Percentiles rank a stretch among this genome's conserved stretches.
These are phyloP conservation scores for Trichomalopsis sarcophagae DNA, from an alignment of 1,140 invertebrate species.

Conservation along the genomic window DNA sequence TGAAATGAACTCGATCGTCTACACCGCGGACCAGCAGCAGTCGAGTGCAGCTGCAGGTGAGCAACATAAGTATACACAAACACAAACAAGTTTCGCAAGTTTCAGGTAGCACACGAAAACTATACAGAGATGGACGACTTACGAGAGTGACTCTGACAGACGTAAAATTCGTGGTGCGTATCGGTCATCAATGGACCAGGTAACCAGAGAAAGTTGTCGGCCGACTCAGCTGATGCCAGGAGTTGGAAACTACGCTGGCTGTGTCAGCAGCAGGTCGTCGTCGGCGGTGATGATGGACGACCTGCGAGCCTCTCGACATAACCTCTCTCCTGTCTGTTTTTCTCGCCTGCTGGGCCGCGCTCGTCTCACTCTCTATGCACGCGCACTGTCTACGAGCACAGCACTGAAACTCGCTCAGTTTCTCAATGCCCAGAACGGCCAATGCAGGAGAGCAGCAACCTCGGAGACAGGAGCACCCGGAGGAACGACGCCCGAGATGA, in stretches of 20 bases:
- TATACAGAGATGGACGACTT: neutral
- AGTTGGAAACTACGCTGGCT: neutral
- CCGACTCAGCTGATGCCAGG: neutral
- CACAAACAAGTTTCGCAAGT: neutral
- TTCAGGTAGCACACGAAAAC: neutral
- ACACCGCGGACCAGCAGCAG: too few relatives aligned
- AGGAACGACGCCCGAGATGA: constrained; percentile 6
- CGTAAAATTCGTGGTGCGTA: neutral
- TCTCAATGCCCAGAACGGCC: neutral
- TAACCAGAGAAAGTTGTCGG: constrained; percentile 26
- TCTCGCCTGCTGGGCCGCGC: neutral
- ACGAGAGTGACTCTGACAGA: neutral
- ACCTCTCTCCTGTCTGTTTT: constrained; percentile 14
- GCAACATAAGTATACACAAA: neutral
- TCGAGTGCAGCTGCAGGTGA: neutral
- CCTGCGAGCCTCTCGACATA: constrained; percentile 17
- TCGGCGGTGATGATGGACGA: constrained; percentile 6
- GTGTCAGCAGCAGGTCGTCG: constrained; percentile 23
- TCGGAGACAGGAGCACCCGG: neutral
- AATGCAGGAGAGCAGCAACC: neutral
- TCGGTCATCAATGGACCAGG: neutral
- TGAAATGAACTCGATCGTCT: too few relatives aligned
- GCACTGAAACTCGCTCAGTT: neutral
- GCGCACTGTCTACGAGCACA: neutral
- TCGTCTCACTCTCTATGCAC: neutral